Evolutionary conservation across 2,797 vertebrate species (phyloP), one percentile per base, ranked within the genome.

Genomic region (Prunella strophiata): DNA sequence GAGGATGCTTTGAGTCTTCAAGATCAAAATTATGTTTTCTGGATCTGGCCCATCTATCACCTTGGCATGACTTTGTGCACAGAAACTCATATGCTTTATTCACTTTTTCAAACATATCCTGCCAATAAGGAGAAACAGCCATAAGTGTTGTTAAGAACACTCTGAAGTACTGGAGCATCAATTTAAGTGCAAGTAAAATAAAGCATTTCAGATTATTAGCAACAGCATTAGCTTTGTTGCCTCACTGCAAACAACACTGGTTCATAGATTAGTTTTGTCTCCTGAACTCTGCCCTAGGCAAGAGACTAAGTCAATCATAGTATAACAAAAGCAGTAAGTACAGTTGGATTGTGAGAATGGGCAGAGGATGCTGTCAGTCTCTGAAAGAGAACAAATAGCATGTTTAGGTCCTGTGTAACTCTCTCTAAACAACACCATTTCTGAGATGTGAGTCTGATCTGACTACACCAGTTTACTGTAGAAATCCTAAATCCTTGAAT

Each of bases 1-100:
- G 83, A 99, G 98, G 85, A 99, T 99, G 98, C 99, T 99, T 94
- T 99, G 99, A 62, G 99, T 97, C 98, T 99, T 99, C 84, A 99
- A 98, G 97, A 99, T 99, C 95, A 99, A 98, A 96, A 99, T 99
- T 68, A 99, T 99, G 96, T 99, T 99, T 96, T 99, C 99, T 57
- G 99, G 99, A 97, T 99, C 99, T 8, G 99, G 99, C 1, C 99
- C 99, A 75, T 99, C 99, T 23, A 99, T 68, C 73, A 99, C 98
- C 92, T 99, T 98, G 10, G 98, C 97, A 77, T n/a, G 98, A 99
- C 93, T 99, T 99, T 48, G 99, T 99, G 97, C 99, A 99, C 25
- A 99, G 98, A 97, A 99, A 99, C 97, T 99, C 99, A n/a, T 99
- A 99, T 2, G 99, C 99, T 97, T 99, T 99, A 97, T 99, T 99